phyloP scores from a whole-genome alignment of 2,888 invertebrate genomes.

The Limnephilus lunatus region DNA sequence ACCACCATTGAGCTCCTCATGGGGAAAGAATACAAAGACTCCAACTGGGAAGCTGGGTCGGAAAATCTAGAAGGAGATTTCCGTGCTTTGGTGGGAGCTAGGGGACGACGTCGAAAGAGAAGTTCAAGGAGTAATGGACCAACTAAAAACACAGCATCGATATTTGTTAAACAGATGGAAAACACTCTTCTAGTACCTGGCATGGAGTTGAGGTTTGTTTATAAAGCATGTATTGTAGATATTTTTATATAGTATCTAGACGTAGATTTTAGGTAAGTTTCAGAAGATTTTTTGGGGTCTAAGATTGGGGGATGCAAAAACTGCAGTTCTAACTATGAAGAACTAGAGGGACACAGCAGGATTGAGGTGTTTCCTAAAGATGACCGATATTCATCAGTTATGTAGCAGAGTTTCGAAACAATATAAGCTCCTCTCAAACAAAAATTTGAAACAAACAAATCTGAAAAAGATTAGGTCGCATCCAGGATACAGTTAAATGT shows the following conservation, averaged over 20 bases:
- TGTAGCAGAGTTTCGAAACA: not conserved
- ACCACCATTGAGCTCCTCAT: slow-evolving; percentile 81
- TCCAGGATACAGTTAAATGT: no score
- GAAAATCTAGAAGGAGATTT: slow-evolving; percentile 65
- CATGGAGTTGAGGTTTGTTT: slow-evolving; percentile 5
- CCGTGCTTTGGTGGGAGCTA: not conserved
- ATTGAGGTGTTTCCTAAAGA: not conserved
- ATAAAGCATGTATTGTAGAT: not conserved
- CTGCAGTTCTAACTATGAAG: not conserved
- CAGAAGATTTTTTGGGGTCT: not conserved
- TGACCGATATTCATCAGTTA: not conserved
- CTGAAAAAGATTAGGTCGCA: no score
- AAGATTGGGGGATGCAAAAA: not conserved
- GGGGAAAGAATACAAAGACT: slow-evolving; percentile 75
- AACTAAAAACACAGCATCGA: not conserved
- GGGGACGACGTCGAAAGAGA: slow-evolving; percentile 19
- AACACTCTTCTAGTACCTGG: not conserved
- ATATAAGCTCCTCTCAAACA: no score
- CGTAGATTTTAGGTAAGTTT: not conserved
- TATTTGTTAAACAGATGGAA: slow-evolving; percentile 11
- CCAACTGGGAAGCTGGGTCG: slow-evolving; percentile 71
- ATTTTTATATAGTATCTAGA: no score
- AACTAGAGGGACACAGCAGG: not conserved
- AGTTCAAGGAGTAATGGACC: slow-evolving; percentile 2
- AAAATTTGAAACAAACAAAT: no score